Conservation (phyloP, 2,113 vertebrate genomes). For the Geococcyx californianus region DNA sequence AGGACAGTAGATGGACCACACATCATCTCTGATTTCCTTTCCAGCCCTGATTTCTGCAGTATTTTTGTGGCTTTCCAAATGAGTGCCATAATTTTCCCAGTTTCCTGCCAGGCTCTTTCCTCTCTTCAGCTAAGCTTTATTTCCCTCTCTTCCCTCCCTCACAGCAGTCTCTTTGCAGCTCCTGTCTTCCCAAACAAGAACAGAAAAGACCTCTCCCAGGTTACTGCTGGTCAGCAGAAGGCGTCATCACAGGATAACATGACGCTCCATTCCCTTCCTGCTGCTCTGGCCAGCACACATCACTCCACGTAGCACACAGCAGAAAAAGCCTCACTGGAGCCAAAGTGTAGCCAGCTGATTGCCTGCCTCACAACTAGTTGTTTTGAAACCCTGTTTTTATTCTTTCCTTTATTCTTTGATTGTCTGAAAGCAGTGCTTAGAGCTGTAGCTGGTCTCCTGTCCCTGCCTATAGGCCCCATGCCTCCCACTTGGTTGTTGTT, state of each 20-base stretch:
- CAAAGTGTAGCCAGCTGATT: background rate
- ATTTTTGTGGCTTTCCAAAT: background rate
- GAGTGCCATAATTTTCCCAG: background rate
- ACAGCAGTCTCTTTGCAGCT: background rate
- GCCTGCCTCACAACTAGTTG: background rate
- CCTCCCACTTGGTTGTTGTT: background rate
- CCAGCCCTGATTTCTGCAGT: background rate
- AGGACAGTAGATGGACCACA: rapidly evolving
- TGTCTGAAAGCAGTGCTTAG: background rate
- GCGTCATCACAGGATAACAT: background rate
- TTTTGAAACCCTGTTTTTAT: background rate
- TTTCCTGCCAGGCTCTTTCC: background rate
- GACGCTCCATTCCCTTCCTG: background rate
- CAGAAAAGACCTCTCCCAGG: background rate
- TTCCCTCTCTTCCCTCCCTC: background rate
- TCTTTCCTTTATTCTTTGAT: background rate
- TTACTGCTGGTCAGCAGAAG: background rate
- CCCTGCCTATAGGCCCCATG: background rate
- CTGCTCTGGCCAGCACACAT: background rate
- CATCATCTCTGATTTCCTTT: background rate
- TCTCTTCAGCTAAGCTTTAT: background rate
- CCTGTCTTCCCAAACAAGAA: background rate
- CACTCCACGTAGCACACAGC: background rate
- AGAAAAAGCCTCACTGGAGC: background rate
- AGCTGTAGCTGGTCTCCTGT: background rate